These are phyloP conservation scores for Theonella swinhoei DNA, from an alignment of 37 sponge, comb jelly and placozoan genomes.

Conservation along the genomic window DNA sequence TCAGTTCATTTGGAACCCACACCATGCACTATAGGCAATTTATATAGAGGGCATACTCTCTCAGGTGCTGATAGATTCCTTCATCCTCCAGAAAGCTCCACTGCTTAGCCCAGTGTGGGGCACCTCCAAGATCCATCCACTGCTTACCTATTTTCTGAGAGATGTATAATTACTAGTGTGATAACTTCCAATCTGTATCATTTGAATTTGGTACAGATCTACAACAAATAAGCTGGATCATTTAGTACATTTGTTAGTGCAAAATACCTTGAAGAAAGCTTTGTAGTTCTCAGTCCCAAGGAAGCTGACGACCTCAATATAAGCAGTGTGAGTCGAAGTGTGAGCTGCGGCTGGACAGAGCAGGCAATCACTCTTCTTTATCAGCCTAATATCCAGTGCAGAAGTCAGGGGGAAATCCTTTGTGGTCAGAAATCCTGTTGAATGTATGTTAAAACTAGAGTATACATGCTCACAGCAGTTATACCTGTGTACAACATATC, in stretches of 20 bases:
- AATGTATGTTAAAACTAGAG: too few species aligned
- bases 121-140: constrained; percentile 19
- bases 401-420: constrained; percentile 11
- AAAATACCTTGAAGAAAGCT: constrained; percentile 8
- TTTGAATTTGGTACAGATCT: too few species aligned
- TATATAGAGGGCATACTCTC: not conserved
- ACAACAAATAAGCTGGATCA: too few species aligned
- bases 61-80: not conserved
- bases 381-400: constrained; percentile 6
- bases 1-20: too few species aligned
- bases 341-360: constrained; percentile 1
- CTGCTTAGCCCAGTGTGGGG: constrained; percentile 19
- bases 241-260: too few species aligned
- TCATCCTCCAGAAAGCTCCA: constrained; percentile 6
- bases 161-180: too few species aligned
- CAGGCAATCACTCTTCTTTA: constrained; percentile 12
- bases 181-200: too few species aligned
- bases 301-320: constrained; percentile 19
- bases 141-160: not conserved
- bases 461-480: too few species aligned
- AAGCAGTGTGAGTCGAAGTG: constrained; percentile 8
- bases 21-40: too few species aligned
- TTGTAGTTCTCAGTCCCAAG: constrained; percentile 11
- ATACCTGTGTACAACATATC: too few species aligned
- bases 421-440: too few species aligned